Evolutionary conservation across 1,140 invertebrate species (phyloP).

Genomic region (Zaprionus lachaisei): DNA sequence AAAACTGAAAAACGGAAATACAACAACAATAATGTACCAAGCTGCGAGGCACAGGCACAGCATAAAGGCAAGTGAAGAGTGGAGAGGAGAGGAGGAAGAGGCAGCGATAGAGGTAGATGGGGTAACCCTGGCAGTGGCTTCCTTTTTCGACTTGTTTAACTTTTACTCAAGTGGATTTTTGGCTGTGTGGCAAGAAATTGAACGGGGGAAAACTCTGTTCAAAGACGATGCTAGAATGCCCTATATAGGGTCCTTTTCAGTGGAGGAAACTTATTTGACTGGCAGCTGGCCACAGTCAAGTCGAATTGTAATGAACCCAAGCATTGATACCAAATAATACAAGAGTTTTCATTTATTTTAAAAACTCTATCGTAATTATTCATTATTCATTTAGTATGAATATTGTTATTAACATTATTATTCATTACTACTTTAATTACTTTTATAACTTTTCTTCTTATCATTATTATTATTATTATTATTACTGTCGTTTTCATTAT

Average conservation of each 20-base stretch:
- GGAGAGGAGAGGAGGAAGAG: not conserved
- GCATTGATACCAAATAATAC: not conserved
- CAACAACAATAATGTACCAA: conserved; percentile 58
- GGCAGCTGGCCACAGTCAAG: not conserved
- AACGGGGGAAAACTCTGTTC: not conserved
- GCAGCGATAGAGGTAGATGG: not conserved
- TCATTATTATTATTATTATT: too few species aligned
- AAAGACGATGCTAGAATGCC: conserved; percentile 10
- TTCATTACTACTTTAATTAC: too few species aligned
- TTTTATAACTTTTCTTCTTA: too few species aligned
- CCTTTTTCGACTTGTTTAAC: conserved; percentile 72
- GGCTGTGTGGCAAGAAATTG: conserved; percentile 12
- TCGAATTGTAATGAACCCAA: not conserved
- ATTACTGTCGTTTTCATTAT: too few species aligned
- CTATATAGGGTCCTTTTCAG: not conserved
- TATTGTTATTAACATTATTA: too few species aligned
- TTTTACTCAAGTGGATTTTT: conserved; percentile 71
- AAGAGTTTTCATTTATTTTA: not conserved
- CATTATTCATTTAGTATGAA: too few species aligned
- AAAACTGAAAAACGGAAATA: conserved; percentile 79
- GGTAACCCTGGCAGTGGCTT: conserved; percentile 27
- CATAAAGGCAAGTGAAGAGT: not conserved
- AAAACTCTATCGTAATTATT: not conserved
- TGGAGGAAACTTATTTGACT: not conserved
- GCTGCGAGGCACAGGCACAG: conserved; percentile 18